Evolutionary conservation across 2,888 invertebrate species (phyloP).

Genomic region (Cataglyphis cursor): DNA sequence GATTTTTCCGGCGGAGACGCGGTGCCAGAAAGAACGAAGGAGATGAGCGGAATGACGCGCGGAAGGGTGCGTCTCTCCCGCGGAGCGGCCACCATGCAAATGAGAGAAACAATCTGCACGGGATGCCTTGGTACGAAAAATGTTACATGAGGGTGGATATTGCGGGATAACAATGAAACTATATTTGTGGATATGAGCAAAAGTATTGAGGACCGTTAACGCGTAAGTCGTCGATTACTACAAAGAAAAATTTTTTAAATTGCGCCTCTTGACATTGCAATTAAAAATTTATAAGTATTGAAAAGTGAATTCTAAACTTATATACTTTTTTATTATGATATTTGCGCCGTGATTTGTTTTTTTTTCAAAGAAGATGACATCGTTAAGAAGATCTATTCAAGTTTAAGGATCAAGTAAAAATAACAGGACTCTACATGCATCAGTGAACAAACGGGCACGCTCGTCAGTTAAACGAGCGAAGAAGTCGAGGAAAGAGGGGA

Average conservation of each 20-base stretch:
- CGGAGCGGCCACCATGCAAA: conserved; percentile 41
- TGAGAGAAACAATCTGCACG: conserved; percentile 38
- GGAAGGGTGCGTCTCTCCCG: conserved; percentile 45
- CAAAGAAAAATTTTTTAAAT: background rate
- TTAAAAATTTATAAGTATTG: background rate
- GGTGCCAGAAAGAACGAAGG: conserved; percentile 76
- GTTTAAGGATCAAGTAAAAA: conserved; percentile 22
- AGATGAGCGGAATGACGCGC: conserved; percentile 29
- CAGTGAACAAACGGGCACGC: conserved; percentile 16
- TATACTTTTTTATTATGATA: background rate
- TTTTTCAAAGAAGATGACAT: background rate
- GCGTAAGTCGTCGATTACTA: background rate
- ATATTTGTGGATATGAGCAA: background rate
- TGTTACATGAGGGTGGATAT: conserved; percentile 1
- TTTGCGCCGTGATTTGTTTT: background rate
- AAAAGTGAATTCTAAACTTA: background rate
- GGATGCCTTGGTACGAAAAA: background rate
- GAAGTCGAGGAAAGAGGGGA: conserved; percentile 30
- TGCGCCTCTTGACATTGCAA: too few relatives aligned
- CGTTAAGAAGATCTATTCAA: background rate
- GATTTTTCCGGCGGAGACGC: conserved; percentile 80
- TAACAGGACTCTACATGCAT: background rate
- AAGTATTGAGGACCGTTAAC: background rate
- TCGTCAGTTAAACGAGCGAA: conserved; percentile 28
- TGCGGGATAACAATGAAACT: background rate